A percentile compares a stretch with the other conserved stretches of the same genome.
These are phyloP conservation scores for Andrena minutula DNA, from an alignment of 2,888 invertebrate genomes.

Conservation along the genomic window DNA sequence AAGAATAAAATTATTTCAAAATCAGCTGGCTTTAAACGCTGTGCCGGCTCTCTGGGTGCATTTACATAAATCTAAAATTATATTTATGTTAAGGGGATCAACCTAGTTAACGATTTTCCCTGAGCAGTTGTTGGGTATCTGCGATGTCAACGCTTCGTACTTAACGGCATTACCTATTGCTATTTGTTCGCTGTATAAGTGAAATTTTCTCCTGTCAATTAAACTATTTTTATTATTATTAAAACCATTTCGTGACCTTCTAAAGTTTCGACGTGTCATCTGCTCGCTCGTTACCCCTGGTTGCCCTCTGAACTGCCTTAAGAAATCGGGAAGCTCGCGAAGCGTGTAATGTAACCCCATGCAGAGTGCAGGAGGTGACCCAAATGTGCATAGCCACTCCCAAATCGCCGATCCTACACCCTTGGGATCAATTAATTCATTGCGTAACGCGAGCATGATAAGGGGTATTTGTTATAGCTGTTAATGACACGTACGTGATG, in stretches of 20 bases:
- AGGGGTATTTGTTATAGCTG: constrained; percentile 2
- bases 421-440: constrained; percentile 56
- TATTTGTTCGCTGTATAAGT: no score
- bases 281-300: constrained; percentile 48
- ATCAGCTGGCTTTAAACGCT: no score
- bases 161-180: no score
- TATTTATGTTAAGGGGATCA: no score
- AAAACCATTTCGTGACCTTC: neutral
- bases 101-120: no score
- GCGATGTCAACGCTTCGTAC: no score
- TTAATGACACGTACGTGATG: constrained; percentile 1
- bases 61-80: no score
- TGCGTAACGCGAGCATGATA: constrained; percentile 22
- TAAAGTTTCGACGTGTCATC: constrained; percentile 6
- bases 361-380: constrained; percentile 50
- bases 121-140: no score
- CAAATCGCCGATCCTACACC: constrained; percentile 51
- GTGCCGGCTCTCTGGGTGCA: no score
- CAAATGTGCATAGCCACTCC: constrained; percentile 67
- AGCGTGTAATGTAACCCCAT: constrained; percentile 70
- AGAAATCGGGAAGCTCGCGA: constrained; percentile 65
- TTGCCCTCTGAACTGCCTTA: constrained; percentile 51
- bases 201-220: no score
- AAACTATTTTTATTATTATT: neutral
- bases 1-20: neutral